A percentile compares a stretch with the other conserved stretches of the same genome.
Evolutionary conservation across 2,113 vertebrate species (phyloP).

Genomic region (Sphyrna mokarran): DNA sequence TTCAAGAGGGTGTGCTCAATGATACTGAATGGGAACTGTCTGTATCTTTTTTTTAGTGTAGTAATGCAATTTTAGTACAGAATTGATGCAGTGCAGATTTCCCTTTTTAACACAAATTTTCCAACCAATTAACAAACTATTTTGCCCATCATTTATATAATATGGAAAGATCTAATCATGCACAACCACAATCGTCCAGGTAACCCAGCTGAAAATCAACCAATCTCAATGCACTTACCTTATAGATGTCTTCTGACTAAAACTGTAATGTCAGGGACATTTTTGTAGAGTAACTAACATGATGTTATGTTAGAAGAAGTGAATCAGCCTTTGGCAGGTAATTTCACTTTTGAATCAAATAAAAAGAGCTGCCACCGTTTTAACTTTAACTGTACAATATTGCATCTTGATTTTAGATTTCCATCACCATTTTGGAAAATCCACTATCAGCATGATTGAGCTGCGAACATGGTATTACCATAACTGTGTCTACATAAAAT

Average conservation of each 20-base stretch:
- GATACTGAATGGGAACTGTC: background rate
- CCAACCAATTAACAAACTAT: background rate
- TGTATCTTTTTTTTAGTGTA: background rate
- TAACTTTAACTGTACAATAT: background rate
- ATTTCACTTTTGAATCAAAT: background rate
- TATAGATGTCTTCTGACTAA: background rate
- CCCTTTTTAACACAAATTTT: background rate
- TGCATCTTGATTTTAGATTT: background rate
- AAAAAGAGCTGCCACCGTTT: background rate
- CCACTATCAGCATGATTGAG: background rate
- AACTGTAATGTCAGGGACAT: background rate
- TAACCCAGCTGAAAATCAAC: background rate
- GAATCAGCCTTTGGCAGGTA: background rate
- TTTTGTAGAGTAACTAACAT: background rate
- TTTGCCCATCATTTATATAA: background rate
- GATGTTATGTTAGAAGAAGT: background rate
- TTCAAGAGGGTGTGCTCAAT: background rate
- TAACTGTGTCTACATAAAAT: background rate
- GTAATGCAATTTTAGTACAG: background rate
- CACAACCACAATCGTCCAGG: background rate
- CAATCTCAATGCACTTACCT: background rate
- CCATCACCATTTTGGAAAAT: background rate
- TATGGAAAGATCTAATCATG: background rate
- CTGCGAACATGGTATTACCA: background rate
- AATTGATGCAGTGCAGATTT: background rate